These are phyloP conservation scores for Pangasius mekongensis DNA, from an alignment of 2,797 vertebrate genomes.

Conservation along the genomic window DNA sequence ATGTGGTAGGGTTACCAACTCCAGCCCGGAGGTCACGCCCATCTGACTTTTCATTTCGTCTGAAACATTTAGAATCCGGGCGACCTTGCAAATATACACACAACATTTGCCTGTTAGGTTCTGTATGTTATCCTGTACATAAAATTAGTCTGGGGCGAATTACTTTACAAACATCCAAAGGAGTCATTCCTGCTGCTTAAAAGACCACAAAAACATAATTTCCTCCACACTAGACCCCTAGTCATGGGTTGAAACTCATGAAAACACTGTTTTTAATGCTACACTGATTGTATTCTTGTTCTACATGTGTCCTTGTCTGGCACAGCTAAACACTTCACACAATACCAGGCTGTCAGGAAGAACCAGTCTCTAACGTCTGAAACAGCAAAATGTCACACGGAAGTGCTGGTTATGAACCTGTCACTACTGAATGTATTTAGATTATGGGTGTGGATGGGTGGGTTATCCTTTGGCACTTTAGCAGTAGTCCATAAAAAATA, in stretches of 20 bases:
- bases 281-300: slow-evolving; percentile 1
- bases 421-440: slow-evolving; percentile 42
- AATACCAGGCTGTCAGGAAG: slow-evolving; percentile 33
- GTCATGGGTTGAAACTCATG: slow-evolving; percentile 21
- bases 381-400: slow-evolving; percentile 22
- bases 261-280: slow-evolving; percentile 15
- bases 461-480: slow-evolving; percentile 18
- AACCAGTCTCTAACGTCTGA: slow-evolving; percentile 44
- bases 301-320: slow-evolving; percentile 17
- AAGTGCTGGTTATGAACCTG: slow-evolving; percentile 44
- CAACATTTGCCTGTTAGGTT: slow-evolving; percentile 11
- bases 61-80: slow-evolving; percentile 88
- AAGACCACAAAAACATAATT: background rate
- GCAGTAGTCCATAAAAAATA: background rate
- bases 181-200: background rate
- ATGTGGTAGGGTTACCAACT: slow-evolving; percentile 90
- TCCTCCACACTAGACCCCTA: background rate
- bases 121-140: background rate
- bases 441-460: slow-evolving; percentile 47
- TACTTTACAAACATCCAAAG: slow-evolving; percentile 34
- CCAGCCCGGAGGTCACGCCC: slow-evolving; percentile 91
- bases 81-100: slow-evolving; percentile 78
- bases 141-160: slow-evolving; percentile 26
- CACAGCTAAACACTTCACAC: slow-evolving; percentile 1
- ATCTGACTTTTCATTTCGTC: slow-evolving; percentile 86